These are phyloP conservation scores for Bergia sp. DNA, from an alignment of 92 coral and sea anemone species.

Conservation along the genomic window DNA sequence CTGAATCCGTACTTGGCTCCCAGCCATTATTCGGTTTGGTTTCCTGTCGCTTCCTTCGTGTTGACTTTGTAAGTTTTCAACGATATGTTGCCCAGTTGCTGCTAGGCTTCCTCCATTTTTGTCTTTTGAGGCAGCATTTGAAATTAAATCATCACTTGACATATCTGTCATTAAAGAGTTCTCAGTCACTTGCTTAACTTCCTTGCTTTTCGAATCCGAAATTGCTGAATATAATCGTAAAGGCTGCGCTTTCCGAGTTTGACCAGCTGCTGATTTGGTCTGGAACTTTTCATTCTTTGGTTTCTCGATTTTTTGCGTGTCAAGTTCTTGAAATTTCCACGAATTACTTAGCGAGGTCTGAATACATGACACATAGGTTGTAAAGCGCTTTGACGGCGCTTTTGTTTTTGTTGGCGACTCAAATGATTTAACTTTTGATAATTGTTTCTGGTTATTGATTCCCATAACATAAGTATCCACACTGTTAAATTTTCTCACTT, in stretches of 20 bases:
- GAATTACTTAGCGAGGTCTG: constrained; percentile 31
- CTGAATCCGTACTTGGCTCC: not conserved
- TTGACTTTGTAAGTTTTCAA: constrained; percentile 9
- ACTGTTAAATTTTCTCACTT: not conserved
- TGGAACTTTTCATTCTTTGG: not conserved
- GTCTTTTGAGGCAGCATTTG: not conserved
- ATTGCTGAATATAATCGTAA: not conserved
- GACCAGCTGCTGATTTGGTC: not conserved
- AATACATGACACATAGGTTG: constrained; percentile 27
- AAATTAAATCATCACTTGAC: not conserved
- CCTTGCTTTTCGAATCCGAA: not conserved
- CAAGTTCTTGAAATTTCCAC: constrained; percentile 6
- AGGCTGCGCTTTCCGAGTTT: not conserved
- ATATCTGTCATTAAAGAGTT: constrained; percentile 11
- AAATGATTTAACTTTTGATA: not conserved
- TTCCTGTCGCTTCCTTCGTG: not conserved
- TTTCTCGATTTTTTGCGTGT: not conserved
- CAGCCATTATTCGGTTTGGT: not conserved
- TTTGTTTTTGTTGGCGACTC: not conserved
- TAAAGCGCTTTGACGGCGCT: not conserved
- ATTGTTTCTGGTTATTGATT: not conserved
- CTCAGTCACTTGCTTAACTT: not conserved
- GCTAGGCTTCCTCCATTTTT: not conserved
- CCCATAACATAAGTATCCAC: not conserved
- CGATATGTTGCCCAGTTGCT: not conserved